Percentiles rank a stretch among this genome's conserved stretches.
These are phyloP conservation scores for Epizoanthus ramosus DNA, from an alignment of 92 coral and sea anemone species.

Conservation along the genomic window DNA sequence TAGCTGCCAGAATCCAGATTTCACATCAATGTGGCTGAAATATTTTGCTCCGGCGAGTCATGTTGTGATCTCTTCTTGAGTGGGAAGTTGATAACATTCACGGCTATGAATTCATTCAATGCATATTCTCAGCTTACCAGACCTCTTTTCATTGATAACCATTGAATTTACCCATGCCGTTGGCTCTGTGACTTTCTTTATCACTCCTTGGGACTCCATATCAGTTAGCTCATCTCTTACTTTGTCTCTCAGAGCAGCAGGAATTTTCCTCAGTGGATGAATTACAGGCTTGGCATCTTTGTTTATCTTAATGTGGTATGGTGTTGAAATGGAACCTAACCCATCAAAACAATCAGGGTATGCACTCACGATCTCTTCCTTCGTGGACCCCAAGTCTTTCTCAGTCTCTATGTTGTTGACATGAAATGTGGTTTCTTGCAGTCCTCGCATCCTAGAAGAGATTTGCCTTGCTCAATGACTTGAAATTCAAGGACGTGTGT, in stretches of 20 bases:
- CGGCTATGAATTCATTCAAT: slow-evolving; percentile 62
- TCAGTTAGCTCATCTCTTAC: slow-evolving; percentile 33
- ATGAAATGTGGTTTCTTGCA: slow-evolving; percentile 23
- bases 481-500: slow-evolving; percentile 18
- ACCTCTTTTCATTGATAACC: slow-evolving; percentile 52
- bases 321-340: slow-evolving; percentile 38
- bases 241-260: slow-evolving; percentile 27
- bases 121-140: slow-evolving; percentile 62
- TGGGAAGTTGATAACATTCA: slow-evolving; percentile 67
- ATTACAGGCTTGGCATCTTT: slow-evolving; percentile 35
- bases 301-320: slow-evolving; percentile 53
- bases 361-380: slow-evolving; percentile 37
- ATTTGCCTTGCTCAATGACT: slow-evolving; percentile 23
- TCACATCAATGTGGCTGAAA: slow-evolving; percentile 63
- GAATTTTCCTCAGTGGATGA: slow-evolving; percentile 56
- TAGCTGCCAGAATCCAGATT: slow-evolving; percentile 64
- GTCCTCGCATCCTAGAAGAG: slow-evolving; percentile 42
- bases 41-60: slow-evolving; percentile 60
- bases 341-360: slow-evolving; percentile 51
- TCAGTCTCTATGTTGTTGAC: not conserved
- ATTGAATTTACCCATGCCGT: slow-evolving; percentile 66
- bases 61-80: slow-evolving; percentile 66
- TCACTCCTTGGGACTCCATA: slow-evolving; percentile 52
- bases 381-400: not conserved
- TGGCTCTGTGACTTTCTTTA: slow-evolving; percentile 43